These are phyloP conservation scores for Periophthalmodon schlosseri DNA, from an alignment of 2,113 vertebrate genomes.

Conservation along the genomic window DNA sequence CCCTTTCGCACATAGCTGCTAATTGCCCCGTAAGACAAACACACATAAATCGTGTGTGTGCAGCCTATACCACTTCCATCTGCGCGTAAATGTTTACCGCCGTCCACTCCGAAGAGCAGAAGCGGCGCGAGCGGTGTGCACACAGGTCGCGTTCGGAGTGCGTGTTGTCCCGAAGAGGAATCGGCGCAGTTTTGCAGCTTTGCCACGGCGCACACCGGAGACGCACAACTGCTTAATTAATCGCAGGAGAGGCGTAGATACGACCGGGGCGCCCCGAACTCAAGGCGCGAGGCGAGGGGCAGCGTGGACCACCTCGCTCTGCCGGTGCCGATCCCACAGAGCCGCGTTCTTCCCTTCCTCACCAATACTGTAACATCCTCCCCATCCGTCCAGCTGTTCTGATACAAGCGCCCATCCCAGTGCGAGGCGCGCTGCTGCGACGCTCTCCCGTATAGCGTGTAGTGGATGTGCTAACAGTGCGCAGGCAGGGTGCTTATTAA, in stretches of 20 bases:
- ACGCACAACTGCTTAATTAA: slow-evolving; percentile 41
- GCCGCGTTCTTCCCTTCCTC: neutral
- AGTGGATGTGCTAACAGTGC: neutral
- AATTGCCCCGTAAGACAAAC: neutral
- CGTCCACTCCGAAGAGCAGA: neutral
- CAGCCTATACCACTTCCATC: slow-evolving; percentile 39
- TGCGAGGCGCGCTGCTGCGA: slow-evolving; percentile 12
- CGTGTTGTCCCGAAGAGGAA: slow-evolving; percentile 58
- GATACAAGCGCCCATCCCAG: slow-evolving; percentile 19
- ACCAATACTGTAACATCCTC: slow-evolving; percentile 15
- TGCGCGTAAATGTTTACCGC: slow-evolving; percentile 67
- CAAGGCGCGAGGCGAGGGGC: slow-evolving; percentile 12
- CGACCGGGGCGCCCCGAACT: neutral
- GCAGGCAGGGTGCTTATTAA: neutral
- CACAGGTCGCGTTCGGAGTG: neutral
- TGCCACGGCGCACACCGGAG: slow-evolving; percentile 24
- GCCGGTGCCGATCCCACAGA: slow-evolving; percentile 16
- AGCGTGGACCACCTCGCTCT: slow-evolving; percentile 43
- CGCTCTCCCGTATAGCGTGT: neutral
- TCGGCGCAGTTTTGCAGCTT: slow-evolving; percentile 29
- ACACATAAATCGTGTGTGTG: slow-evolving; percentile 16
- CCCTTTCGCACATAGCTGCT: neutral
- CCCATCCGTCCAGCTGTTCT: slow-evolving; percentile 22
- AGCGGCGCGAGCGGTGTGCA: neutral
- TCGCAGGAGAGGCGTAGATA: slow-evolving; percentile 14